Conservation (phyloP, 35 echinoderm and acorn worm species). For the Acanthaster planci region DNA sequence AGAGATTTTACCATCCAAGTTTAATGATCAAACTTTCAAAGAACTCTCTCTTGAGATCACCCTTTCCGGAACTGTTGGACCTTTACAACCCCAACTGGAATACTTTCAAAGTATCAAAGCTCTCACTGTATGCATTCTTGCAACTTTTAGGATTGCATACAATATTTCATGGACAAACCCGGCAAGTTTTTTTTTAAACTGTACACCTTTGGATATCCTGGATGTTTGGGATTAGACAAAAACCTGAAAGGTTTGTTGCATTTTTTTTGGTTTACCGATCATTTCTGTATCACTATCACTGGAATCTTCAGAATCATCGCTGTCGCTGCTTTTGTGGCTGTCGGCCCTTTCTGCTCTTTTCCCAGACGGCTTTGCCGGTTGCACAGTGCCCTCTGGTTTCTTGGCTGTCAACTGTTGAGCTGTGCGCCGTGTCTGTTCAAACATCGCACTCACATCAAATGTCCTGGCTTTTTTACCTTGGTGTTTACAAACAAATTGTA, state of each 20-base stretch:
- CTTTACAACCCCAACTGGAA: too few species aligned
- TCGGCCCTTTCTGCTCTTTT: background rate
- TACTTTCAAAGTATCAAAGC: too few species aligned
- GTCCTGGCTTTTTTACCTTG: conserved; percentile 89
- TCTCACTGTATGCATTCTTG: too few species aligned
- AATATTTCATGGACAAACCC: too few species aligned
- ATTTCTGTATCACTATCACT: conserved; percentile 78
- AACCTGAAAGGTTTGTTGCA: background rate
- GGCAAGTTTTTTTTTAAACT: too few species aligned
- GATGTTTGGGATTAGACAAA: too few species aligned
- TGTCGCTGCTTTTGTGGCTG: background rate
- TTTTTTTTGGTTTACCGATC: conserved; percentile 36
- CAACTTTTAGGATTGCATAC: too few species aligned
- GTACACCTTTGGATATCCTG: too few species aligned
- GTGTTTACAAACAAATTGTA: background rate
- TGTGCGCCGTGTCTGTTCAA: conserved; percentile 74
- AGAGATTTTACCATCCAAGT: too few species aligned
- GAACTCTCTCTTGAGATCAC: too few species aligned
- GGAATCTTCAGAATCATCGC: conserved; percentile 30
- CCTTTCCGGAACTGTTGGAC: too few species aligned
- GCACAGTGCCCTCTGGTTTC: background rate
- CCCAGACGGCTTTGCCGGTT: background rate
- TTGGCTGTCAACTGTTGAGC: conserved; percentile 61
- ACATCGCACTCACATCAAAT: conserved; percentile 84
- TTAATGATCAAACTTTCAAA: too few species aligned